Evolutionary conservation across 35 echinoderm and acorn worm genomes (phyloP), one percentile per base, ranked within the genome.

Genomic region (Antedon bifida): DNA sequence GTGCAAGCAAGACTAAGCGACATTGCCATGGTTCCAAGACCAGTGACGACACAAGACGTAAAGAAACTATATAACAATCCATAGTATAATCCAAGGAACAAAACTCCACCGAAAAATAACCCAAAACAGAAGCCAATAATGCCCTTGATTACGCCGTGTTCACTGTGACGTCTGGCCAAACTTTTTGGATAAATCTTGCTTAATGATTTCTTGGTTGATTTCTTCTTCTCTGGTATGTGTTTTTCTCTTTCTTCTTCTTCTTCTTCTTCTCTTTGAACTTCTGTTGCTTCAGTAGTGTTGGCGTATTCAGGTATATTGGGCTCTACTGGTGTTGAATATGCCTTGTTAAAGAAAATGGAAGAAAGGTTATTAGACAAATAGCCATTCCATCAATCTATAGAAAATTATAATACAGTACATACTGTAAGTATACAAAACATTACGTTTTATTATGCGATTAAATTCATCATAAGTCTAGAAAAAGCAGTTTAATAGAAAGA

Each of bases 31-130:
- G 93, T 91, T 30, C 83, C 56, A 34, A 96, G 17, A 10, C 79
- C 34, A 11, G 93, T 86, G 73, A 96, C 89, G 45, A 89, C 76
- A n/a, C 91, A 74, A 17, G 93, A 84, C 0, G 86, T 36, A 31
- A 82, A 79, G 13, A 88, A 77, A 21, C 75, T 42, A 75, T 96
- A 96, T 21, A 84, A 82, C 32, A 96, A 74, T 29, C 86, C 89
- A 34, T 91, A 96, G 31, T 86, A 86, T 28, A 96, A 74, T 10
- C 90, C 86, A 23, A 96, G 55, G 29, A 91, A 96, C 0, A 96
- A 78, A 17, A 85, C 36, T 11, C 86, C 80, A 8, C 93, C 93
- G 10, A 96, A 76, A 19, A 91, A 89, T 12, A 96, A n/a, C 17
- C 93, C 93, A 14, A 89, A 76, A 0, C 88, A 39, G 77, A 91